These are phyloP conservation scores for Leucoraja erinaceus DNA, from an alignment of 2,113 vertebrate species.

Conservation along the genomic window DNA sequence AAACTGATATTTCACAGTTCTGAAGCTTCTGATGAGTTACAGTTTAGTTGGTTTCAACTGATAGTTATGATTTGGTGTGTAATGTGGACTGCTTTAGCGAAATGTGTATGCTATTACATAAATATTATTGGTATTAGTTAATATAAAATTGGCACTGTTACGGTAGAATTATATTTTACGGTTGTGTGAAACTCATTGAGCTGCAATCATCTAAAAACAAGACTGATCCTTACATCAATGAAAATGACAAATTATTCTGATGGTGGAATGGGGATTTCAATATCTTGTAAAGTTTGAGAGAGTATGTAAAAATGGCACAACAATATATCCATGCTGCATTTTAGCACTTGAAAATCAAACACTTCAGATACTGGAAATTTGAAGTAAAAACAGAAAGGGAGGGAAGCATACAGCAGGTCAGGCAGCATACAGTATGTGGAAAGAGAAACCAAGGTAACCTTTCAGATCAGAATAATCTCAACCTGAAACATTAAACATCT, in stretches of 20 bases:
- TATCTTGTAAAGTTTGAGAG: neutral
- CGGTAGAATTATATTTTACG: neutral
- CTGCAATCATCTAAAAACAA: slow-evolving; percentile 6
- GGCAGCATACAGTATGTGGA: too few species aligned
- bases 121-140: neutral
- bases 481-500: too few species aligned
- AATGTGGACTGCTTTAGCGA: neutral
- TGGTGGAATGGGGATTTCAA: neutral
- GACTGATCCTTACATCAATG: neutral
- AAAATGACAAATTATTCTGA: neutral
- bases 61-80: neutral
- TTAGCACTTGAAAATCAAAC: neutral
- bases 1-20: neutral
- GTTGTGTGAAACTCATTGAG: neutral
- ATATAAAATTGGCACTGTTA: neutral
- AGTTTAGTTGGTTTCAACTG: neutral
- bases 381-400: too few species aligned
- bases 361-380: too few species aligned
- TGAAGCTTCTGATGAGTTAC: neutral
- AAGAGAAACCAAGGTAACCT: too few species aligned
- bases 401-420: too few species aligned
- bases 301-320: neutral
- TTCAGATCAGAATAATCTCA: too few species aligned
- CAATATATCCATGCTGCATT: neutral
- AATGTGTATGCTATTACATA: neutral